Evolutionary conservation across 2,797 vertebrate species (phyloP), one percentile per base, ranked within the genome.

Genomic region (Sebastiscus tertius): DNA sequence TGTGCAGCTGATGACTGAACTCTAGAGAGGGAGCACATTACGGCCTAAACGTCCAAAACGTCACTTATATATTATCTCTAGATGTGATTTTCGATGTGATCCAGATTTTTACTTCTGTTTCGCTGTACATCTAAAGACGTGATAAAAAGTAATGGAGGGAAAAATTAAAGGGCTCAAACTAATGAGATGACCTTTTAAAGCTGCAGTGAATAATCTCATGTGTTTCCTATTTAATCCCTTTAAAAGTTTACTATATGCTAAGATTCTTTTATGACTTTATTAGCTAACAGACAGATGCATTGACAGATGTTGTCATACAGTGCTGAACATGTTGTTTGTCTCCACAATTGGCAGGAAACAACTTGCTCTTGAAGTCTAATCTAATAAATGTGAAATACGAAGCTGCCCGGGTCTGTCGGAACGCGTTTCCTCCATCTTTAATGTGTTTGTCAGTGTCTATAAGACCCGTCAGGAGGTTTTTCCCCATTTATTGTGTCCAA

Each of bases 341-440:
- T 27, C n/a, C 54, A 70, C 34, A 55, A 73, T 76, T 8, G 5
- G 54, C 83, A 89, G 86, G 88, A 90, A 90, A 82, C 14, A 1
- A 74, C 74, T 84, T 64, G 36, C 60, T 80, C 76, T 83, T 90
- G 80, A 91, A 79, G 72, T 73, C 18, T 87, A 88, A 90, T 91
- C 70, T 83, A 91, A 93, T 92, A 87, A 84, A 84, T 82, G 75
- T 75, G 60, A 92, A 86, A 79, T 72, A 86, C 1, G 6, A 61
- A 85, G 74, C 87, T 80, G 61, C 75, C 80, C 73, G 62, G 67
- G 49, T 77, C 70, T 77, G 66, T 85, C 75, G 29, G 59, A n/a
- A 73, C 9, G 49, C 20, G 56, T 71, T 85, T 83, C 36, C 54
- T 49, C 55, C 20, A 54, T 74, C 49, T 78, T 79, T n/a, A 52